Evolutionary conservation across 92 coral and sea anemone genomes (phyloP).

Genomic region (Montipora capitata): DNA sequence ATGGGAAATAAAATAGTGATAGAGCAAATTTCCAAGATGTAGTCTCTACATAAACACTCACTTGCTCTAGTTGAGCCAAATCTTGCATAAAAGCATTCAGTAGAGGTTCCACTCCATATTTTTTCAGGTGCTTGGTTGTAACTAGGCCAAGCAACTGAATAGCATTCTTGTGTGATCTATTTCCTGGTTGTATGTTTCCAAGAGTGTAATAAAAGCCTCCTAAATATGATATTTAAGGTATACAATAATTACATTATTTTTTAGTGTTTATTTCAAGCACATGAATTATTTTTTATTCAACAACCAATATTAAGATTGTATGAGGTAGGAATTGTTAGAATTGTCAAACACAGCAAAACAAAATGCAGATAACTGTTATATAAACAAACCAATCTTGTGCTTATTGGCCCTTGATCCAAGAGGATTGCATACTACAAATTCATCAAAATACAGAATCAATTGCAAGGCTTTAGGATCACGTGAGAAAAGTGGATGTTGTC

Average conservation of each 20-base stretch:
- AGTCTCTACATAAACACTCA: slow-evolving; percentile 7
- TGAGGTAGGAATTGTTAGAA: too few species aligned
- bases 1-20: background rate
- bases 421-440: slow-evolving; percentile 79
- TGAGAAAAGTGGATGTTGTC: slow-evolving; percentile 72
- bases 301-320: background rate
- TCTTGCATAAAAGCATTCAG: slow-evolving; percentile 73
- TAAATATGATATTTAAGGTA: slow-evolving; percentile 22
- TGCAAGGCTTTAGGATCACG: slow-evolving; percentile 61
- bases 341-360: too few species aligned
- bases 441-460: slow-evolving; percentile 72
- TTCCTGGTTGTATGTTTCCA: slow-evolving; percentile 47
- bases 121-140: slow-evolving; percentile 55
- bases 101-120: slow-evolving; percentile 74
- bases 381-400: slow-evolving; percentile 71
- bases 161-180: slow-evolving; percentile 39
- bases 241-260: background rate
- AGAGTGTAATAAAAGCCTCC: slow-evolving; percentile 64
- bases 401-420: slow-evolving; percentile 78
- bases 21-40: background rate
- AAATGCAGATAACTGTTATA: background rate
- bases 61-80: slow-evolving; percentile 77
- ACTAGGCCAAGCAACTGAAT: slow-evolving; percentile 72
- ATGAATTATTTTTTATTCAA: background rate
- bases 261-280: background rate